These are phyloP conservation scores for Zaprionus obscuricornis DNA, from an alignment of 2,888 invertebrate genomes.

Conservation along the genomic window DNA sequence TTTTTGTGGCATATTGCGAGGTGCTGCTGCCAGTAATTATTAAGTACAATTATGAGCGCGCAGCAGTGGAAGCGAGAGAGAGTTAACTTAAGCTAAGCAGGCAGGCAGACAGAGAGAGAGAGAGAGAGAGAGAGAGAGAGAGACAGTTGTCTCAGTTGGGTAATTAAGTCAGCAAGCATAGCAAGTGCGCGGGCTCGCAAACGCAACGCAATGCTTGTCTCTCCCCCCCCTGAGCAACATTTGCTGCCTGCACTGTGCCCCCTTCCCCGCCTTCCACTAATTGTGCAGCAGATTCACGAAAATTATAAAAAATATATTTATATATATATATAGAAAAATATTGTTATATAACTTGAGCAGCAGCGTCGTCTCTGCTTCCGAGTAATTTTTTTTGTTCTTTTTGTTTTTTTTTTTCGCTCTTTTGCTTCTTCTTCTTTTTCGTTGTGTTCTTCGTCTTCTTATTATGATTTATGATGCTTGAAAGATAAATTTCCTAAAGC, in stretches of 20 bases:
- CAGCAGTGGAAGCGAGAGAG: neutral
- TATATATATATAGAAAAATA: too few species aligned
- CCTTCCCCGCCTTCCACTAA: neutral
- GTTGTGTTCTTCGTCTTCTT: constrained; percentile 10
- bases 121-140: neutral
- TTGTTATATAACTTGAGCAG: constrained; percentile 11
- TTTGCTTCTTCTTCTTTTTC: neutral
- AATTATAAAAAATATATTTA: constrained; percentile 65
- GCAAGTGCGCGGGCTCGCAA: constrained; percentile 70
- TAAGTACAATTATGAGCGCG: constrained; percentile 17
- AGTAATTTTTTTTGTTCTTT: neutral
- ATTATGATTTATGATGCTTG: constrained; percentile 74
- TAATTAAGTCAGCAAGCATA: constrained; percentile 66
- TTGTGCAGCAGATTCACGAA: constrained; percentile 14
- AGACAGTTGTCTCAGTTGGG: constrained; percentile 45
- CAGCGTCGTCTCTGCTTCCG: constrained; percentile 1
- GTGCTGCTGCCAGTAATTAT: constrained; percentile 43
- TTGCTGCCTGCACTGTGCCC: neutral
- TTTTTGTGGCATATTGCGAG: constrained; percentile 36
- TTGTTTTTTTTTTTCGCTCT: neutral
- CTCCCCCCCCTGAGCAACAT: neutral
- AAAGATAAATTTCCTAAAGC: constrained; percentile 73
- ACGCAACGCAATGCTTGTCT: too few species aligned
- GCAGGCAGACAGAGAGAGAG: neutral
- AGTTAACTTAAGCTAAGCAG: too few species aligned